Base-by-base conservation (phyloP, 2,888 invertebrate species). In the Parapristionchus giblindavisi region DNA sequence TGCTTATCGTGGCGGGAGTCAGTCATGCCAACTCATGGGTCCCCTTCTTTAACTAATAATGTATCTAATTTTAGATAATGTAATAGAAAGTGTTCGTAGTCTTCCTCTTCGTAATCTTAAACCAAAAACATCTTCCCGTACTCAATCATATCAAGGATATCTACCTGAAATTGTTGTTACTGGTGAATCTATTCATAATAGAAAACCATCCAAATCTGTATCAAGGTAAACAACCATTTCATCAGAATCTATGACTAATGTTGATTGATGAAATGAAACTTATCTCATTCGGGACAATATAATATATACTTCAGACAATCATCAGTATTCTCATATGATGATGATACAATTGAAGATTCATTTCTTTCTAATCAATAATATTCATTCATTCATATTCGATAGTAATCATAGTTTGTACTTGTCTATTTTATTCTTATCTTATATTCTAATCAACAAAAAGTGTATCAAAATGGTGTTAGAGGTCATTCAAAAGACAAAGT, bases 121-220 rank as follows among this genome's bases (percentile, higher is more conserved):
- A 4, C 68, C 68, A 14, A 40, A 36, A 29, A 29, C 63, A 17
- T 27, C 68, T 34, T 68, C 68, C 11, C 43, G 51, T 36, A 24
- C 68, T 21, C 34, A 51, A 21, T 52, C 68, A 34, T 48, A 68
- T 34, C 68, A 73, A 51, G 73, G 70, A 11, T 70, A 60, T 32
- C 73, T 73, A 17, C 73, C 73, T 14, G 73, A 73, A 51, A 73
- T 73, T 17, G 73, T 73, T 14, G 73, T 73, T 24, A 73, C 73
- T n/a, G 73, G 73, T n/a, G 73, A 73, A 21, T n/a, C 52, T 34
- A 68, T 68, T 24, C 68, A 68, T 24, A 40, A 24, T 17, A 68
- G 68, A 24, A 68, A 68, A 52, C 21, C 51, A 5, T 32, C 43
- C 24, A 68, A 43, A 43, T 43, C 68, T n/a, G 51, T 68, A 2